Conservation (phyloP, 1,140 invertebrate species). For the fruit fly (Drosophila melanogaster) region DNA sequence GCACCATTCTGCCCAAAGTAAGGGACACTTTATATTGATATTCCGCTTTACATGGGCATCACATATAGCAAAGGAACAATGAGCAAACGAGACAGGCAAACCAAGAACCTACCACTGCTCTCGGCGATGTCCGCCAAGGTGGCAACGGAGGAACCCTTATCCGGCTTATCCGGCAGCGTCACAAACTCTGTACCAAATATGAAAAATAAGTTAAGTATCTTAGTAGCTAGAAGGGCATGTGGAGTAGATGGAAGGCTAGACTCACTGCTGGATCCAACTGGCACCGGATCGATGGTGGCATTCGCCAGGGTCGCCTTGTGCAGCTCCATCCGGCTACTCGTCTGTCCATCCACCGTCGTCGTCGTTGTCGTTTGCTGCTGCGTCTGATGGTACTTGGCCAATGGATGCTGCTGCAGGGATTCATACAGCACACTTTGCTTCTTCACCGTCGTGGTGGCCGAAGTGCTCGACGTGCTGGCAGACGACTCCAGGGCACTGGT, state of each 20-base stretch:
- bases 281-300: conserved; percentile 61
- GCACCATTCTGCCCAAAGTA: too few species aligned
- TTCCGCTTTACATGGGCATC: too few species aligned
- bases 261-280: conserved; percentile 30
- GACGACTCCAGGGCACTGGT: conserved; percentile 61
- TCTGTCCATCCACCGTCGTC: conserved; percentile 66
- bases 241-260: too few species aligned
- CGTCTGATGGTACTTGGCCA: conserved; percentile 65
- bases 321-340: conserved; percentile 75
- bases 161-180: conserved; percentile 42
- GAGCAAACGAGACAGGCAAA: background rate
- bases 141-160: conserved; percentile 41
- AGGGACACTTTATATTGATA: too few species aligned
- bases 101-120: conserved; percentile 53
- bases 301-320: conserved; percentile 80
- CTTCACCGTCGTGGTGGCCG: conserved; percentile 47
- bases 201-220: conserved; percentile 8
- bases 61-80: too few species aligned
- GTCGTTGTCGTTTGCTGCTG: conserved; percentile 22
- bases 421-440: conserved; percentile 79
- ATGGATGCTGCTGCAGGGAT: conserved; percentile 79
- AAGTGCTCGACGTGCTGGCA: conserved; percentile 31
- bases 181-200: conserved; percentile 53
- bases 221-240: too few species aligned
- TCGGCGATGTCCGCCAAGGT: conserved; percentile 73